These are phyloP conservation scores for Troides helena DNA, from an alignment of 2,888 invertebrate species.

Conservation along the genomic window DNA sequence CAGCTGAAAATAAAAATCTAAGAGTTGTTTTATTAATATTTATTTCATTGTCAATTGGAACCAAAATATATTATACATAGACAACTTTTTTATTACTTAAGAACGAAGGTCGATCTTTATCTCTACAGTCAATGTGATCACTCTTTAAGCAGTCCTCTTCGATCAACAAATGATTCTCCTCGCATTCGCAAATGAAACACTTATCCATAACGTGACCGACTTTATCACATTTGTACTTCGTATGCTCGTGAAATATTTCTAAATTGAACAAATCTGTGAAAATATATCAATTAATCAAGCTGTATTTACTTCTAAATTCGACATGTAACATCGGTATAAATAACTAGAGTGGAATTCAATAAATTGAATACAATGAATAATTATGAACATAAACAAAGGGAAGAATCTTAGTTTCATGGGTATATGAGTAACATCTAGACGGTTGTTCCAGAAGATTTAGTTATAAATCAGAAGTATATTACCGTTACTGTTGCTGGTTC, in stretches of 20 bases:
- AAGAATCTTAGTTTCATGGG: no score
- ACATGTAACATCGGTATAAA: no score
- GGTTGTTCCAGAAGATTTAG: not conserved
- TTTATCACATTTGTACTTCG: constrained; percentile 46
- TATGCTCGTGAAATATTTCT: constrained; percentile 42
- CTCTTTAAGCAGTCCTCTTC: constrained; percentile 63
- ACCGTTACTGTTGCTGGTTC: not conserved
- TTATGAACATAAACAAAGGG: no score
- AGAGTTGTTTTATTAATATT: not conserved
- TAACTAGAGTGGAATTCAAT: no score
- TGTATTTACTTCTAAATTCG: not conserved
- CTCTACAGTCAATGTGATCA: constrained; percentile 42
- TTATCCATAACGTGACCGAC: constrained; percentile 49
- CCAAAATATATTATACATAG: constrained; percentile 25
- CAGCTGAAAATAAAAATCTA: not conserved
- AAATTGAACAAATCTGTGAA: constrained; percentile 16
- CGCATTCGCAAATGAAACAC: constrained; percentile 64
- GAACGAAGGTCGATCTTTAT: constrained; percentile 46
- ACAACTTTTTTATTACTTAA: constrained; percentile 33
- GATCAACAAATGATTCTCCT: constrained; percentile 38
- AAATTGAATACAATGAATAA: no score
- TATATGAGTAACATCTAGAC: not conserved
- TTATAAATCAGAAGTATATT: not conserved
- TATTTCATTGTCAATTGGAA: not conserved
- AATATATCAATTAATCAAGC: not conserved